phyloP scores from a whole-genome alignment of 2,113 vertebrate genomes.

The Spheniscus mendiculus region DNA sequence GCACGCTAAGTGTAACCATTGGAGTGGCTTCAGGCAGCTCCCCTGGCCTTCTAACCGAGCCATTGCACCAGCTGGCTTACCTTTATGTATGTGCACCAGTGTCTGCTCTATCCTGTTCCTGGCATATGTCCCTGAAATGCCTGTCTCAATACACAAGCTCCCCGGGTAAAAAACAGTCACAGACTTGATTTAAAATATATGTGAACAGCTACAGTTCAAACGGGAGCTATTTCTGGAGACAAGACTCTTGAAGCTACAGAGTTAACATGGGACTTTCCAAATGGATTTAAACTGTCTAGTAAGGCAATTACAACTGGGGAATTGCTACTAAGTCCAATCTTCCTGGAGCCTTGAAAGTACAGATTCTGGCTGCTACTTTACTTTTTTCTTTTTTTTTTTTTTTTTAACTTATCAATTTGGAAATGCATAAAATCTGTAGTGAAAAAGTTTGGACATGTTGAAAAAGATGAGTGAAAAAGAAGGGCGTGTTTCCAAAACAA shows the following conservation, averaged over 20 bases:
- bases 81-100: neutral
- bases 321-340: neutral
- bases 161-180: neutral
- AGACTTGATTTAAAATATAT: neutral
- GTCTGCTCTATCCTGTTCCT: neutral
- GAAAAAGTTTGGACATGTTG: neutral
- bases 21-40: neutral
- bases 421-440: neutral
- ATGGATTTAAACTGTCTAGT: constrained; percentile 7
- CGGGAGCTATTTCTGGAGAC: neutral
- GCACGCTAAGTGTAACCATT: neutral
- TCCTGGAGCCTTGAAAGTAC: neutral
- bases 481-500: neutral
- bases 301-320: neutral
- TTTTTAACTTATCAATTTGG: neutral
- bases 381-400: neutral
- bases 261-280: constrained; percentile 3
- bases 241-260: neutral
- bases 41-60: neutral
- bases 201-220: neutral
- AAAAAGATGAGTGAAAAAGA: neutral
- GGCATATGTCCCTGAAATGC: neutral
- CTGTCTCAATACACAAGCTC: neutral
- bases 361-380: neutral
- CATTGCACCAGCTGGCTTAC: neutral